phyloP scores from a whole-genome alignment of 2,888 invertebrate genomes.

The Steinernema scapterisci region DNA sequence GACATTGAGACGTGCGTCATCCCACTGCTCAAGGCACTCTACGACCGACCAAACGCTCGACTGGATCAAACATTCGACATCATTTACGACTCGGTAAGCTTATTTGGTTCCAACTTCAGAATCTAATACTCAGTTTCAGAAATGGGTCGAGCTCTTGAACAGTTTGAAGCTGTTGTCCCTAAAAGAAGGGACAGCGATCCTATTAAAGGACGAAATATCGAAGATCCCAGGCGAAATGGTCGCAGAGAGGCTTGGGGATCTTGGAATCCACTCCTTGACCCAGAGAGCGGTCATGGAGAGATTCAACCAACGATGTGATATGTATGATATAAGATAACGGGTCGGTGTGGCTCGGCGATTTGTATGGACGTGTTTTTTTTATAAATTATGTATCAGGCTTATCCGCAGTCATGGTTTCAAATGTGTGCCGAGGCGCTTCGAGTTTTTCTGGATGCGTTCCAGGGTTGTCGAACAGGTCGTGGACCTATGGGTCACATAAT shows the following conservation, averaged over 20 bases:
- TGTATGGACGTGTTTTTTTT: too few relatives aligned
- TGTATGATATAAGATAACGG: conserved; percentile 31
- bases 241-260: conserved; percentile 42
- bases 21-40: conserved; percentile 43
- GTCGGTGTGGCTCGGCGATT: too few relatives aligned
- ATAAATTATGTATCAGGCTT: too few relatives aligned
- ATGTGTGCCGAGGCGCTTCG: too few relatives aligned
- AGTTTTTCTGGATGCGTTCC: too few relatives aligned
- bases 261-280: conserved; percentile 41
- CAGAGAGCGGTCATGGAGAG: conserved; percentile 39
- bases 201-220: conserved; percentile 45
- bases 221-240: conserved; percentile 50
- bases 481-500: too few relatives aligned
- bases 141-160: conserved; percentile 45
- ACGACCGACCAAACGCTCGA: conserved; percentile 34
- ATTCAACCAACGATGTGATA: conserved; percentile 50
- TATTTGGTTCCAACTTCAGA: not conserved
- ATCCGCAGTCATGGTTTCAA: too few relatives aligned
- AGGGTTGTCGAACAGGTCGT: too few relatives aligned
- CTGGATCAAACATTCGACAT: conserved; percentile 34
- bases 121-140: too few relatives aligned
- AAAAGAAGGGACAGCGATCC: conserved; percentile 46
- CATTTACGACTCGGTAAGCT: conserved; percentile 37
- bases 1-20: conserved; percentile 45
- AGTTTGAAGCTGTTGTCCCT: conserved; percentile 42